Evolutionary conservation across 2,888 invertebrate species (phyloP), one percentile per base, ranked within the genome.

Genomic region (Diloba caeruleocephala): DNA sequence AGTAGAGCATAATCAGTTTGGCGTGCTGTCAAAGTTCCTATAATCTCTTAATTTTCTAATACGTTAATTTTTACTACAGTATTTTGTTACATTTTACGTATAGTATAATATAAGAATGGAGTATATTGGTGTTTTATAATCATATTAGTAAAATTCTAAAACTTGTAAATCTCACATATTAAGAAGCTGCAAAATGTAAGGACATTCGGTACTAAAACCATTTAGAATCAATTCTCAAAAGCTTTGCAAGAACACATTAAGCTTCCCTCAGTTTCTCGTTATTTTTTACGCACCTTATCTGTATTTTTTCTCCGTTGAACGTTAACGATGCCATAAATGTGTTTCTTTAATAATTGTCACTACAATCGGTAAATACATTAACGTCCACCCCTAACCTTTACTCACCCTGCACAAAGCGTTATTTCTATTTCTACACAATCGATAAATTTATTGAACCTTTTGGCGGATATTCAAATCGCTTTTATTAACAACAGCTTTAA

Each of bases 271-370:
- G 53, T 48, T 45, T 52, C 45, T 37, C 34, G 23, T 25, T 41
- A n/a, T n/a, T n/a, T n/a, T n/a, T n/a, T n/a, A n/a, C n/a, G n/a
- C 28, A 52, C 65, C 68, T 71, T 75, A 68, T 74, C 66, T 58
- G 38, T 29, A 33, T 50, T 58, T 59, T 72, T 65, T 64, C 63
- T 60, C 46, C 66, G 51, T 74, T 56, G 67, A 79, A 76, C 72
- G 72, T 77, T 78, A 78, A 81, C 76, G 76, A 67, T 56, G 65
- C 54, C 66, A 68, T 79, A 78, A 79, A 78, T 53, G 71, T 60
- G 55, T 58, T 68, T 67, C 56, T 68, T 71, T 78, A 72, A 73
- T 67, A 71, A 76, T 74, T 75, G 67, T 36, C 23, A 25, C 56
- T 49, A 53, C 58, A 64, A 67, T 66, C 66, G 60, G 62, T 62